Conservation (phyloP, 2,888 invertebrate genomes). For the Megalurothrips usitatus region DNA sequence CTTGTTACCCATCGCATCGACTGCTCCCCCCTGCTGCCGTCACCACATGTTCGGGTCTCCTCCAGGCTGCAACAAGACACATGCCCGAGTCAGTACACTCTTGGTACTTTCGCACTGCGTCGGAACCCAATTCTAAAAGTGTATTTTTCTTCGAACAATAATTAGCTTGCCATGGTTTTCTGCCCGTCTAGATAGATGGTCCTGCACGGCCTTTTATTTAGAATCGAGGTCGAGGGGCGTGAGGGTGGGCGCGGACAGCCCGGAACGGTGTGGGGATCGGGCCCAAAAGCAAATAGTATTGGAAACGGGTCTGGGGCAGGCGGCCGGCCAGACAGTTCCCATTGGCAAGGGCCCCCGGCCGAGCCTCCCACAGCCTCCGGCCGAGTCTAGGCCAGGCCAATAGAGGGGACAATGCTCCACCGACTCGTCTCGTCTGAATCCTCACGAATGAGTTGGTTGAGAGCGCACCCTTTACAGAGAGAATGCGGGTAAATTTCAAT, state of each 20-base stretch:
- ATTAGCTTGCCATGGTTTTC: background rate
- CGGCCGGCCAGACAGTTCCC: background rate
- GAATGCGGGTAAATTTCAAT: no score
- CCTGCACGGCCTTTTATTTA: background rate
- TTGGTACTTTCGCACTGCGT: no score
- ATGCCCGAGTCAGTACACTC: no score
- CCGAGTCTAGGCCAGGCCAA: no score
- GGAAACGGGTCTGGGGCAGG: background rate
- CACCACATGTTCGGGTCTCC: constrained; percentile 33
- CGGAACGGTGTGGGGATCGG: background rate
- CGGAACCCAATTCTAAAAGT: background rate
- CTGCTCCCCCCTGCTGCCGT: constrained; percentile 35
- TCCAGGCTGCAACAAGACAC: constrained; percentile 23
- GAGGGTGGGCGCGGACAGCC: background rate
- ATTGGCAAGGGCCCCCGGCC: constrained; percentile 19
- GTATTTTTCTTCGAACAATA: background rate
- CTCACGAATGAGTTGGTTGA: no score
- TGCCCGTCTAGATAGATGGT: background rate
- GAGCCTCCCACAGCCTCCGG: background rate
- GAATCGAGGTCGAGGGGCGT: background rate
- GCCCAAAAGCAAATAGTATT: background rate
- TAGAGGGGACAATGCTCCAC: no score
- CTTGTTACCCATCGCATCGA: constrained; percentile 83
- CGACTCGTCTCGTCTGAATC: no score
- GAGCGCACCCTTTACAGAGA: no score